These are phyloP conservation scores for Caenorhabditis wallacei DNA, from an alignment of 2,888 invertebrate species.

Conservation along the genomic window DNA sequence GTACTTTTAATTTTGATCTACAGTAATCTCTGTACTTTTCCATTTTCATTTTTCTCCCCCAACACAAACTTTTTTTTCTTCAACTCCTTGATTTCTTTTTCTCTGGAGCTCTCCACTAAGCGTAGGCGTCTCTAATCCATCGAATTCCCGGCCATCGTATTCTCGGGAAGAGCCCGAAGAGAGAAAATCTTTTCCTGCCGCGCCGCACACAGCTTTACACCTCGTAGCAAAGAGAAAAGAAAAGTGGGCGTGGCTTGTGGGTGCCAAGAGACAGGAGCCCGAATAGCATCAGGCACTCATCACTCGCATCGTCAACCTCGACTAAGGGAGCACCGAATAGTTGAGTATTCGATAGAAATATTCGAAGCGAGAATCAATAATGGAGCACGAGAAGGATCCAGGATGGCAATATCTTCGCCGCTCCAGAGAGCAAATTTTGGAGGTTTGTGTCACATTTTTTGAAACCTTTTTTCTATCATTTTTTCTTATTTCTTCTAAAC, in stretches of 20 bases:
- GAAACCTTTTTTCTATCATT: neutral
- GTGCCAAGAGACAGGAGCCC: slow-evolving; percentile 35
- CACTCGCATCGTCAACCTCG: slow-evolving; percentile 61
- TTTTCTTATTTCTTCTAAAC: neutral
- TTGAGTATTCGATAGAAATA: slow-evolving; percentile 27
- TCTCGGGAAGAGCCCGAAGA: slow-evolving; percentile 34
- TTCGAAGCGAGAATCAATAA: slow-evolving; percentile 51
- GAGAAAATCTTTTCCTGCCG: neutral
- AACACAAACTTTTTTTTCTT: slow-evolving; percentile 17
- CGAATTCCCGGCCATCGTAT: slow-evolving; percentile 7
- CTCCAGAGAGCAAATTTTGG: slow-evolving; percentile 80
- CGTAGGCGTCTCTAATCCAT: slow-evolving; percentile 56
- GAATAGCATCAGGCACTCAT: slow-evolving; percentile 34
- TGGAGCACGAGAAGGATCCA: slow-evolving; percentile 82
- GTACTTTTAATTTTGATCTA: no score
- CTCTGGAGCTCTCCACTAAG: slow-evolving; percentile 39
- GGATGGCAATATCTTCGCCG: slow-evolving; percentile 82
- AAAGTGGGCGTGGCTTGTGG: slow-evolving; percentile 51
- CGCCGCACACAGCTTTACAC: slow-evolving; percentile 45
- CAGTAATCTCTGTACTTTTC: slow-evolving; percentile 27
- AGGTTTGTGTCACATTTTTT: slow-evolving; percentile 70
- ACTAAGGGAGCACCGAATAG: slow-evolving; percentile 63
- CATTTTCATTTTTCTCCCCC: neutral
- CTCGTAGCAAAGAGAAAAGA: slow-evolving; percentile 31
- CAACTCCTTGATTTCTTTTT: slow-evolving; percentile 1